Conservation (phyloP, 2,797 vertebrate species). For the Craterocephalus amniculus region DNA sequence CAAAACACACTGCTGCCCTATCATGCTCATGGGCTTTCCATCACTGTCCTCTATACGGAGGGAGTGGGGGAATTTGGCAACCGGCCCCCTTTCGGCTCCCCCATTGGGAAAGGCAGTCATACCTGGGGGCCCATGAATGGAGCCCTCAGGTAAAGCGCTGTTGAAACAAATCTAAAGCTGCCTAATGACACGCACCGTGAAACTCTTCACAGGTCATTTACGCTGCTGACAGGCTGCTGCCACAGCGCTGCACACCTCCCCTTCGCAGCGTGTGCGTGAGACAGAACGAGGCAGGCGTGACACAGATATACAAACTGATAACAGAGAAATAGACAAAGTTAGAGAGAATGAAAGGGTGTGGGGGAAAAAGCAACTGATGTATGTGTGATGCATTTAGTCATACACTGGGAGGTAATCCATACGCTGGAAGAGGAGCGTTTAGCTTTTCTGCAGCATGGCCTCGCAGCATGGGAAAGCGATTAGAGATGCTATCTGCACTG, state of each 20-base stretch:
- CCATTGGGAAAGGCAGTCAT: conserved; percentile 74
- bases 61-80: conserved; percentile 52
- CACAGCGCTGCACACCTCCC: conserved; percentile 53
- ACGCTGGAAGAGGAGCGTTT: conserved; percentile 62
- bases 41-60: conserved; percentile 38
- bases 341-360: conserved; percentile 9
- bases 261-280: conserved; percentile 7
- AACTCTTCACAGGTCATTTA: conserved; percentile 96
- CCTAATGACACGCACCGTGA: conserved; percentile 93
- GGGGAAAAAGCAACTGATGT: conserved; percentile 17
- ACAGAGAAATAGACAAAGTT: conserved; percentile 29
- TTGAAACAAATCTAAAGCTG: conserved; percentile 93
- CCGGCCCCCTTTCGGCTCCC: background rate
- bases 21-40: conserved; percentile 57
- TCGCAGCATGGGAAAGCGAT: conserved; percentile 71
- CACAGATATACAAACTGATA: conserved; percentile 48
- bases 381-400: conserved; percentile 67
- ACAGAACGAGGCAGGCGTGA: conserved; percentile 25
- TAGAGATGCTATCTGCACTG: conserved; percentile 71
- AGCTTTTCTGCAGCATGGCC: conserved; percentile 50
- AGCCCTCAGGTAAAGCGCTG: conserved; percentile 89
- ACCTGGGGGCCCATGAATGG: conserved; percentile 89
- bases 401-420: conserved; percentile 62
- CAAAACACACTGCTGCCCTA: conserved; percentile 38
- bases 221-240: conserved; percentile 86